Conservation (phyloP, 2,113 vertebrate genomes). For the Crotalus tigris region DNA sequence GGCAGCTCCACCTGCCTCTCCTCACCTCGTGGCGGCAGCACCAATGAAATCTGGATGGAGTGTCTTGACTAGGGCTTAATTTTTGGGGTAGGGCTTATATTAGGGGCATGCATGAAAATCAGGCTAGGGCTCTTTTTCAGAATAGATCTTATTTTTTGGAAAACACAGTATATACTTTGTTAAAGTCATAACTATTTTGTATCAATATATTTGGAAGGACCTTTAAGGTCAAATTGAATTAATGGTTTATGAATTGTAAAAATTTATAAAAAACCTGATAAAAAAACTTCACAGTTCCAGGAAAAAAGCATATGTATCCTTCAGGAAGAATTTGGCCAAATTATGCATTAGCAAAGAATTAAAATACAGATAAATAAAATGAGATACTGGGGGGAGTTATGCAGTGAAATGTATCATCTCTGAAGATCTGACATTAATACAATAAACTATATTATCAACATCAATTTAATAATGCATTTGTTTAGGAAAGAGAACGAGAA, state of each 20-base stretch:
- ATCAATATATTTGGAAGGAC: not conserved
- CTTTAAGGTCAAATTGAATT: not conserved
- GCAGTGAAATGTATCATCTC: not conserved
- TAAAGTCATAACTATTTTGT: not conserved
- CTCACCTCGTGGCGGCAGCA: no score
- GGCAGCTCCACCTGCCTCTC: no score
- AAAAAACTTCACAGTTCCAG: not conserved
- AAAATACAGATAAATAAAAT: not conserved
- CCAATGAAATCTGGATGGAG: no score
- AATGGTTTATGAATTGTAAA: constrained; percentile 2
- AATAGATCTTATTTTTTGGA: no score
- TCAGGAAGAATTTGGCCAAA: not conserved
- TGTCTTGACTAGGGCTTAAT: no score
- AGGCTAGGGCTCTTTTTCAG: no score
- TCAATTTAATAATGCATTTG: constrained; percentile 21
- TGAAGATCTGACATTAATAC: not conserved
- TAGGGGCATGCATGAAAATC: no score
- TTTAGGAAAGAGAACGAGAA: constrained; percentile 28
- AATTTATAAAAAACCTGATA: not conserved
- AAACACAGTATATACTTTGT: not conserved
- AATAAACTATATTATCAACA: not conserved
- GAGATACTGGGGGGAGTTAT: not conserved
- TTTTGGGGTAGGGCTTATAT: no score
- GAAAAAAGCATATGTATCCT: not conserved
- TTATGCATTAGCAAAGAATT: not conserved